Evolutionary conservation across 2,888 invertebrate species (phyloP), one percentile per base, ranked within the genome.

Genomic region (Tineola bisselliella): DNA sequence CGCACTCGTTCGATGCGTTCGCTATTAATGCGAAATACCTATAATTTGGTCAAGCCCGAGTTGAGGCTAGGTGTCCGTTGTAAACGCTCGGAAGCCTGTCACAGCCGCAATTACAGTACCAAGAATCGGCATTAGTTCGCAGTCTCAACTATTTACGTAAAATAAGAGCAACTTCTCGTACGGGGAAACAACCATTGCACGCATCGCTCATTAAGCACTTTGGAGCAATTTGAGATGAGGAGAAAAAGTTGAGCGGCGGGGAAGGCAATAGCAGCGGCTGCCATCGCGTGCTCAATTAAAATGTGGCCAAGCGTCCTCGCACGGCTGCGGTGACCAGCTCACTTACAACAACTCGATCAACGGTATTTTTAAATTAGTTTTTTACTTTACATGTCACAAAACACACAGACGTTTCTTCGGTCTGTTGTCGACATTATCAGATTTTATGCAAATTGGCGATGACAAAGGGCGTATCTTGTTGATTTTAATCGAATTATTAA

Each of bases 151-250:
- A 87, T 87, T 84, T 86, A 84, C 79, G 84, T 84, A 84, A 84
- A 87, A 87, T 80, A 84, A 83, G 84, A 84, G 76, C 80, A 70
- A 77, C 74, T 74, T 79, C 79, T 73, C 74, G 80, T 86, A 86
- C 83, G 82, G 82, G 83, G 86, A 86, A 87, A 84, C 82, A 76
- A 73, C 81, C 77, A 84, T 84, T 78, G 87, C 87, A 87, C 87
- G 87, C 87, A 87, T 84, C 84, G 74, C 84, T 84, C 83, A 87
- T 87, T 87, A 87, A 86, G 87, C 82, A 87, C 86, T 87, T 86
- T 82, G 83, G 81, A 84, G 84, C 83, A 87, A 87, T 87, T 87
- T 87, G 83, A 78, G 72, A 70, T 76, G 77, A 70, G 72, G 73
- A 83, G 84, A 86, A 87, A 87, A 86, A 87, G 81, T 84, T 73